Base-by-base conservation (phyloP, 2,888 invertebrate species). In the Bellardia bayeri region DNA sequence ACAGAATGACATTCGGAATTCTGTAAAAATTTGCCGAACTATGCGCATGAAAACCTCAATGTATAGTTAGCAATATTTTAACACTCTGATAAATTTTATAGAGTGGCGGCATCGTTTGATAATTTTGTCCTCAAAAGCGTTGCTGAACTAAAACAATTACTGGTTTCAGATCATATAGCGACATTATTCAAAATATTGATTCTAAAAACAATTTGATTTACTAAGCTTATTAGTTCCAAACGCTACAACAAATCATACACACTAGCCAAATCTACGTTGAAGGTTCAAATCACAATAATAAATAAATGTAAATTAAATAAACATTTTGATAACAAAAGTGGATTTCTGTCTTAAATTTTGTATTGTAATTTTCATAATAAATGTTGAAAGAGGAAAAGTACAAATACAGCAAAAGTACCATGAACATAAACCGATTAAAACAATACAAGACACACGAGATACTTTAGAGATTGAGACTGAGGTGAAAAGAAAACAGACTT, bases 381-480 rank as follows among this genome's bases (percentile, higher is more conserved):
- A 58, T 45, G 51, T 3, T 16, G 14, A 40, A 49, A 64, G 23
- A 71, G 37, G 37, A 37, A 37, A 37, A 72, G 13, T 30, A 81
- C 71, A 64, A 23, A 33, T 14, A 76, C 33, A 54, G 33, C 71
- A 66, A 82, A 72, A 78, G 61, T 69, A 64, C 23, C 64, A 64
- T 75, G 33, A 64, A 66, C 5, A 76, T 80, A 86, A 86, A 80
- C 83, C 82, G 86, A 86, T 86, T 86, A 86, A 69, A 80, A 56
- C 37, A 72, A 74, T 4, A 11, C 33, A 40, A 14, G 16, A 72
- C 11, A 42, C 23, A 71, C 13, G 37, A 63, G 37, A 63, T 14
- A 63, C 63, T 14, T 7, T 37, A 63, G 5, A 14, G n/a, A 14
- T 37, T 11, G 61, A 54, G 33, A 72, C 54, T 64, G 37, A 45